Percentiles rank a stretch among this genome's conserved stretches.
phyloP scores from a whole-genome alignment of 1,140 invertebrate species.

The Leptopilina boulardi region DNA sequence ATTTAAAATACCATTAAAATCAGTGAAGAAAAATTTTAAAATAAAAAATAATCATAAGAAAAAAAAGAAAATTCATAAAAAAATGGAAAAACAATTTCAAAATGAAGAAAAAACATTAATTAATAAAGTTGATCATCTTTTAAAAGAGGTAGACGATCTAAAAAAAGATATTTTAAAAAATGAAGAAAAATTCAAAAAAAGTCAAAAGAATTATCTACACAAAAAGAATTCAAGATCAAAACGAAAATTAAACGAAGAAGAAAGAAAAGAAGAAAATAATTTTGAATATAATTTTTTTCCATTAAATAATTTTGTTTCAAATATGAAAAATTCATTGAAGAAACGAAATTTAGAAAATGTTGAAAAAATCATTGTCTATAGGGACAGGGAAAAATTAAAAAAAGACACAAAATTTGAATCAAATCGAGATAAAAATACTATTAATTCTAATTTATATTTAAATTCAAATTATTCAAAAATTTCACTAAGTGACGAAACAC shows the following conservation, averaged over 20 bases:
- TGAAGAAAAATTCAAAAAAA: neutral
- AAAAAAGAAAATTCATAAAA: neutral
- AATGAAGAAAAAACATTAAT: neutral
- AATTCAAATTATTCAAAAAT: neutral
- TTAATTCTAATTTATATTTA: neutral
- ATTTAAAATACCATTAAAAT: too few species aligned
- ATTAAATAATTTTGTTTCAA: conserved; percentile 35
- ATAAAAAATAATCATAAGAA: neutral
- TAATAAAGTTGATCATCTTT: neutral
- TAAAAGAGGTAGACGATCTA: neutral
- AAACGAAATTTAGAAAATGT: conserved; percentile 46
- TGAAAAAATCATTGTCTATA: conserved; percentile 52
- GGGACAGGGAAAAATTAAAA: neutral
- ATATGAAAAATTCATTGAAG: conserved; percentile 41
- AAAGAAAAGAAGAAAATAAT: too few species aligned
- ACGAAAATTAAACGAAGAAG: neutral
- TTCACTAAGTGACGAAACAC: neutral
- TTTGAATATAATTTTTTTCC: too few species aligned
- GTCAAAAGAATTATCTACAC: neutral
- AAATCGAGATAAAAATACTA: too few species aligned
- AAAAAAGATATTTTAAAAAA: neutral
- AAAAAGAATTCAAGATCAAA: neutral
- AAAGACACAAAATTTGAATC: neutral
- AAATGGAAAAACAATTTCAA: neutral
- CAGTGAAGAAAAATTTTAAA: too few species aligned